These are phyloP conservation scores for Synaphobranchus kaupii DNA, from an alignment of 2,797 vertebrate genomes.

Conservation along the genomic window DNA sequence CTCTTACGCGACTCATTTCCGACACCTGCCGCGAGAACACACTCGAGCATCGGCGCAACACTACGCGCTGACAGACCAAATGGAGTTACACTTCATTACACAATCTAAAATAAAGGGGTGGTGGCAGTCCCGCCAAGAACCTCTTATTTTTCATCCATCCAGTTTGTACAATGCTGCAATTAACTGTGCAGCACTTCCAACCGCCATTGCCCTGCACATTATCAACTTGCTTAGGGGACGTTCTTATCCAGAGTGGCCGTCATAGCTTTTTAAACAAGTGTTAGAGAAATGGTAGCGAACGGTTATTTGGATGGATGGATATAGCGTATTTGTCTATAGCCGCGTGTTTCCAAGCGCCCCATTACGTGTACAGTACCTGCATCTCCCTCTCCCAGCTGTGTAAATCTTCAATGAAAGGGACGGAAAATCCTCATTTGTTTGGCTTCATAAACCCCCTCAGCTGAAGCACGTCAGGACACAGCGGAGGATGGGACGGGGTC, in stretches of 20 bases:
- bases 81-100: neutral
- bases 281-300: neutral
- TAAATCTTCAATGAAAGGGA: neutral
- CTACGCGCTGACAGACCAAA: constrained; percentile 25
- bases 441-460: neutral
- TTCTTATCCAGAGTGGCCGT: neutral
- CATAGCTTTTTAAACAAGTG: neutral
- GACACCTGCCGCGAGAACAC: neutral
- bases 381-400: neutral
- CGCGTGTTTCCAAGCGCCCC: neutral
- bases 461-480: neutral
- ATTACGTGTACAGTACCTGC: neutral
- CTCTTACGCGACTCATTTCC: neutral
- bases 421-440: neutral
- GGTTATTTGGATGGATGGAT: neutral
- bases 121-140: neutral
- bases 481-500: neutral
- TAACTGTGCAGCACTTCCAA: neutral
- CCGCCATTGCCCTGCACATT: neutral
- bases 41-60: constrained; percentile 16
- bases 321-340: neutral
- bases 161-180: neutral
- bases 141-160: neutral
- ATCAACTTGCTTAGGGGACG: neutral
- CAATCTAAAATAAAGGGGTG: constrained; percentile 12